These are phyloP conservation scores for Rhagonycha fulva DNA, from an alignment of 2,888 invertebrate species.

Conservation along the genomic window DNA sequence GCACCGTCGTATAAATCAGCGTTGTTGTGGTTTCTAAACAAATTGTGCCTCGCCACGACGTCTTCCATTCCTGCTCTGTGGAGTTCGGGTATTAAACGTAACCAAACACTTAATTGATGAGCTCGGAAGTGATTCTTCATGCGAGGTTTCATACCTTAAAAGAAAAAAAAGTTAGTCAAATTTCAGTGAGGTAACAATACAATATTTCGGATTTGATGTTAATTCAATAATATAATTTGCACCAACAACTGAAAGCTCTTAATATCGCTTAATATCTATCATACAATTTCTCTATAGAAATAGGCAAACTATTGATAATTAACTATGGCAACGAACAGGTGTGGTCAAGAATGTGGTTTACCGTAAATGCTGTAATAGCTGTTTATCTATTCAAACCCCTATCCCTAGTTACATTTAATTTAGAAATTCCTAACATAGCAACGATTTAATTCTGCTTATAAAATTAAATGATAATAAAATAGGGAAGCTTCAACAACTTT, in stretches of 20 bases:
- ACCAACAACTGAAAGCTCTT: not conserved
- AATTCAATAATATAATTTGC: not conserved
- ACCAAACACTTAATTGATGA: conserved; percentile 93
- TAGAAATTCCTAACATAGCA: conserved; percentile 1
- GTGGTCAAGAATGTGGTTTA: conserved; percentile 13
- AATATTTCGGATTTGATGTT: not conserved
- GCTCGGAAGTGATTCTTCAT: conserved; percentile 93
- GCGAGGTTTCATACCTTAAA: conserved; percentile 84
- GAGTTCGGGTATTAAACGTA: conserved; percentile 89
- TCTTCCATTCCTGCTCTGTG: conserved; percentile 89
- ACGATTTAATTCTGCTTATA: not conserved
- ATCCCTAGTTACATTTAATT: conserved; percentile 12
- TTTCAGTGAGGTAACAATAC: not conserved
- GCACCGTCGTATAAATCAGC: conserved; percentile 87
- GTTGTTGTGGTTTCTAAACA: conserved; percentile 88
- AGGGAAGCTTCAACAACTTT: not conserved
- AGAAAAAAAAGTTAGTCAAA: conserved; percentile 37
- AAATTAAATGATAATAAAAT: not conserved
- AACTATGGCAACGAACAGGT: conserved; percentile 16
- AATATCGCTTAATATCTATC: not conserved
- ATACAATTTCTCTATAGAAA: not conserved
- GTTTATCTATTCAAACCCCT: conserved; percentile 10
- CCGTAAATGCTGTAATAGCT: conserved; percentile 2
- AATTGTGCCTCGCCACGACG: conserved; percentile 83
- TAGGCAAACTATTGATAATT: conserved; percentile 8